phyloP scores from a whole-genome alignment of 2,113 vertebrate species.

The Hyla sarda region DNA sequence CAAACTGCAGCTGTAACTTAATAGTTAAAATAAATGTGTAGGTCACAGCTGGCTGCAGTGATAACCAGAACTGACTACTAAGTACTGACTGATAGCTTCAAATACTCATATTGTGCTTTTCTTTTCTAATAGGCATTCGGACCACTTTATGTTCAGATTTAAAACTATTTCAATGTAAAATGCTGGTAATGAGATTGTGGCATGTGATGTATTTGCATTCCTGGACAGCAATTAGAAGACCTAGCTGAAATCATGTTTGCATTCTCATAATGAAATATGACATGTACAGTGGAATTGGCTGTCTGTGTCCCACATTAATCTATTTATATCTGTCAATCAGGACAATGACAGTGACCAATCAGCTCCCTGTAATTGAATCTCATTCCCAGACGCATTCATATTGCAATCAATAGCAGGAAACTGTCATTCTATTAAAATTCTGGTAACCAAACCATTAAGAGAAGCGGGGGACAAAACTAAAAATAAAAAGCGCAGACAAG shows the following conservation, averaged over 20 bases:
- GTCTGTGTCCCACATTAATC: background rate
- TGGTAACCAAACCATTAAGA: background rate
- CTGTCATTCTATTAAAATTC: background rate
- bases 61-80: background rate
- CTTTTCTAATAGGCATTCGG: background rate
- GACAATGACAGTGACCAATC: conserved; percentile 21
- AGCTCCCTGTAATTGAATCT: conserved; percentile 8
- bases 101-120: background rate
- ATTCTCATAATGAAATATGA: conserved; percentile 35
- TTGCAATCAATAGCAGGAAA: conserved; percentile 9
- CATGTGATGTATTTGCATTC: background rate
- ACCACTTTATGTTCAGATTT: background rate
- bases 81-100: background rate
- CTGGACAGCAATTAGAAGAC: background rate
- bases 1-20: too few relatives aligned
- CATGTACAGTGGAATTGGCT: conserved; percentile 2
- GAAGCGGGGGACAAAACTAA: background rate
- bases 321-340: conserved; percentile 39
- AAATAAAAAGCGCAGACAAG: background rate
- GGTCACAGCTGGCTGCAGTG: too few relatives aligned
- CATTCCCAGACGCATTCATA: conserved; percentile 14
- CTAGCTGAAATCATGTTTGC: background rate
- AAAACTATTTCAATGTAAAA: background rate
- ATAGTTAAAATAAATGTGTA: too few relatives aligned
- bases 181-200: background rate